Conservation (phyloP, 2,797 vertebrate genomes). For the Alosa sapidissima region DNA sequence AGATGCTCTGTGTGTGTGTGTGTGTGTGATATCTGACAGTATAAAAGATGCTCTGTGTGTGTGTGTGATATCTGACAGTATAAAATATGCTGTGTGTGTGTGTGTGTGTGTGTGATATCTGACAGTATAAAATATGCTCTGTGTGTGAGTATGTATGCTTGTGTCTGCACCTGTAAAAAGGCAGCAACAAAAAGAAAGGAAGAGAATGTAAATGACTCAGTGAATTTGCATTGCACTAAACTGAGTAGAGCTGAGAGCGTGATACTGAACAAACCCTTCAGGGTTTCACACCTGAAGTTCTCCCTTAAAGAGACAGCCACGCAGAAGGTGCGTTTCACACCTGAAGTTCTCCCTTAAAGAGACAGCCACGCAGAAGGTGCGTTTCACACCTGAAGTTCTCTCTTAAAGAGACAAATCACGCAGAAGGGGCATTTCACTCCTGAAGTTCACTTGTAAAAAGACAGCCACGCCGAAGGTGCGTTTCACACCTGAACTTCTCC, state of each 20-base stretch:
- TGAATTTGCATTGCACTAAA: slow-evolving; percentile 38
- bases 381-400: neutral
- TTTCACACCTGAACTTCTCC: too few species aligned
- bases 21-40: too few species aligned
- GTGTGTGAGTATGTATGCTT: neutral
- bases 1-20: slow-evolving; percentile 19
- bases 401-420: too few species aligned
- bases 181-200: slow-evolving; percentile 6
- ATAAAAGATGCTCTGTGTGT: neutral
- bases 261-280: neutral
- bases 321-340: too few species aligned
- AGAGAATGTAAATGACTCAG: slow-evolving; percentile 16
- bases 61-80: too few species aligned
- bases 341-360: neutral
- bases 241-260: neutral
- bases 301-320: too few species aligned
- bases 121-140: neutral
- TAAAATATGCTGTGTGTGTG: too few species aligned
- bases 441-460: too few species aligned
- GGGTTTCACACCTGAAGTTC: neutral
- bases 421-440: too few species aligned
- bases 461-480: too few species aligned
- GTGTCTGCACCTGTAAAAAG: neutral
- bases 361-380: neutral
- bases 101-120: neutral